Conservation (phyloP, 2,113 vertebrate species). For the Tragelaphus imberbis region DNA sequence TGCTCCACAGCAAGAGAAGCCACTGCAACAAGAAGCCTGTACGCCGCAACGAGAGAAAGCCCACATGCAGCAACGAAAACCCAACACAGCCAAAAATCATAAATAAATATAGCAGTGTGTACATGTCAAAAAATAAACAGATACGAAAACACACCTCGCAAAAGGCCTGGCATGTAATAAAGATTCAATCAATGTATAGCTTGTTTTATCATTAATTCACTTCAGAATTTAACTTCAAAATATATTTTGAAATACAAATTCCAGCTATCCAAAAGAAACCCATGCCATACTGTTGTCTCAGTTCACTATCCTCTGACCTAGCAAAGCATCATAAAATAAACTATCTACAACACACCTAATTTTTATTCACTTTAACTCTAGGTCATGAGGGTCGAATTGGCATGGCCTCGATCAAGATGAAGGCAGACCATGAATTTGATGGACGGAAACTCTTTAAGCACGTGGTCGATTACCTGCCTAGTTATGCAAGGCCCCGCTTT, state of each 20-base stretch:
- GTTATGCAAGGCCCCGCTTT: conserved; percentile 86
- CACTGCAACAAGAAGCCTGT: background rate
- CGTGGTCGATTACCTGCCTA: conserved; percentile 81
- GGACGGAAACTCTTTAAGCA: conserved; percentile 79
- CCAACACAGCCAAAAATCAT: background rate
- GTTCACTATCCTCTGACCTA: background rate
- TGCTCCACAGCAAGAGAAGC: background rate
- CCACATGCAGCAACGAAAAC: background rate
- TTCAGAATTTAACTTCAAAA: background rate
- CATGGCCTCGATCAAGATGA: conserved; percentile 87
- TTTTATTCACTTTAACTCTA: conserved; percentile 62
- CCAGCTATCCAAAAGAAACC: background rate
- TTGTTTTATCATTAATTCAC: background rate
- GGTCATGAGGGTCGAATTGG: conserved; percentile 90
- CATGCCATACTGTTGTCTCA: background rate
- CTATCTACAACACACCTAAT: background rate
- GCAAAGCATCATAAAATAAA: background rate
- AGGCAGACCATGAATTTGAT: conserved; percentile 82
- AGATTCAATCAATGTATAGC: background rate
- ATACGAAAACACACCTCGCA: background rate
- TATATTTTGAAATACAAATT: background rate
- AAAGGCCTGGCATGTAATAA: background rate
- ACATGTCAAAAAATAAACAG: background rate
- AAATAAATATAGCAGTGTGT: background rate
- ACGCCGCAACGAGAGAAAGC: background rate